Percentiles rank a stretch among this genome's conserved stretches.
These are phyloP conservation scores for Gymnocypris eckloni DNA, from an alignment of 2,797 vertebrate species.

Conservation along the genomic window DNA sequence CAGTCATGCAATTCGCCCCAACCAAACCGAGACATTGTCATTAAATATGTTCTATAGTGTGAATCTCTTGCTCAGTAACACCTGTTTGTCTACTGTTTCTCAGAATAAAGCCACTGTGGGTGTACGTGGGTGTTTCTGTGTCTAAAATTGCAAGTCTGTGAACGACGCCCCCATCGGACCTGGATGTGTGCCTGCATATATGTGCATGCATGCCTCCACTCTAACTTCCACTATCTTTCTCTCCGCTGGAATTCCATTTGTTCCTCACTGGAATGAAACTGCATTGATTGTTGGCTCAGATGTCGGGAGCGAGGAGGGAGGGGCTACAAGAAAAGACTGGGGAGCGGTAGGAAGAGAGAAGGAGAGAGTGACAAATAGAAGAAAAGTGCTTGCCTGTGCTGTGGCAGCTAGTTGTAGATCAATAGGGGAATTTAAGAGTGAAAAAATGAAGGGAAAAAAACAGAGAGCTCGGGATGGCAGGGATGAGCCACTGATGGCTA, in stretches of 20 bases:
- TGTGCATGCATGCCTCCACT: conserved; percentile 63
- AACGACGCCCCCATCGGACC: conserved; percentile 20
- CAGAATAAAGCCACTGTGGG: conserved; percentile 28
- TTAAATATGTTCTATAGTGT: conserved; percentile 49
- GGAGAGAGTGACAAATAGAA: conserved; percentile 47
- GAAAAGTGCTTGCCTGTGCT: conserved; percentile 50
- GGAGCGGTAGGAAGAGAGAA: conserved; percentile 29
- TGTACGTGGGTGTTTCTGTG: conserved; percentile 32
- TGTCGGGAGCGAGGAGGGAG: conserved; percentile 60
- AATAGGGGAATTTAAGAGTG: conserved; percentile 47
- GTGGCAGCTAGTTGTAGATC: conserved; percentile 52
- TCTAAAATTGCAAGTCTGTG: conserved; percentile 40
- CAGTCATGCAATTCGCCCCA: conserved; percentile 37
- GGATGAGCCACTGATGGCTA: conserved; percentile 18
- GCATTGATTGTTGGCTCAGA: conserved; percentile 81
- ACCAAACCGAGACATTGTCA: conserved; percentile 29
- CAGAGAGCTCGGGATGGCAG: conserved; percentile 14
- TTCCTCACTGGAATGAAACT: conserved; percentile 75
- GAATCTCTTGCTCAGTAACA: conserved; percentile 26
- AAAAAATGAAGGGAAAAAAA: conserved; percentile 26
- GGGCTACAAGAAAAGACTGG: conserved; percentile 53
- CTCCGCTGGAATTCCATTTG: conserved; percentile 78
- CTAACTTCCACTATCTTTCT: conserved; percentile 60
- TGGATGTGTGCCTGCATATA: conserved; percentile 50
- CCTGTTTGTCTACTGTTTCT: conserved; percentile 29